These are phyloP conservation scores for Falco concolor DNA, from an alignment of 2,797 vertebrate species.

Conservation along the genomic window DNA sequence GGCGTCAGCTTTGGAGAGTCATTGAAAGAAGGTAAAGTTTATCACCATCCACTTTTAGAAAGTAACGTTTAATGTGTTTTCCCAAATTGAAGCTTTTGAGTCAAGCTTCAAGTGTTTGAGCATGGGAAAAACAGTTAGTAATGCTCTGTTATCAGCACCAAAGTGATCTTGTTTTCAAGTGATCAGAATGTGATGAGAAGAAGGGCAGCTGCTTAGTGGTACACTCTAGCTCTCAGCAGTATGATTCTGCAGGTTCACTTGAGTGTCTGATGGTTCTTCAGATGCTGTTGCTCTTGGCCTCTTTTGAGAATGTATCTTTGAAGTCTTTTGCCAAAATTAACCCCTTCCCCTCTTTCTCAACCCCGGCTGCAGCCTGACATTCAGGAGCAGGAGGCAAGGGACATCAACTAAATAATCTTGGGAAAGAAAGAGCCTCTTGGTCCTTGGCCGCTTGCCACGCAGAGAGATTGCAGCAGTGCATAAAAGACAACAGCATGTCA, in stretches of 20 bases:
- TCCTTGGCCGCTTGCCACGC: neutral
- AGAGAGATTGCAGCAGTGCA: neutral
- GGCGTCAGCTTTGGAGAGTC: constrained; percentile 98
- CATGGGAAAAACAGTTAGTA: neutral
- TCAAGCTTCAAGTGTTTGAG: neutral
- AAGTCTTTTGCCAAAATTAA: neutral
- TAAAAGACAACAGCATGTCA: neutral
- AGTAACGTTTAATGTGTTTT: neutral
- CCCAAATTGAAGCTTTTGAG: neutral
- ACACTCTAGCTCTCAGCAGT: neutral
- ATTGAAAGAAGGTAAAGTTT: constrained; percentile 89
- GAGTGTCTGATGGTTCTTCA: neutral
- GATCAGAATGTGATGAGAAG: neutral
- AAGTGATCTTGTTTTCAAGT: neutral
- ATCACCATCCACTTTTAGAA: neutral
- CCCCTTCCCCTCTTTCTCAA: neutral
- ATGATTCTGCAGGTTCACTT: neutral
- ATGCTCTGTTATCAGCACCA: neutral
- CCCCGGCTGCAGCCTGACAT: neutral
- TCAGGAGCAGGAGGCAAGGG: neutral
- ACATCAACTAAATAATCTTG: neutral
- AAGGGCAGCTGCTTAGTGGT: neutral
- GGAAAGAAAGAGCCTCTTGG: neutral
- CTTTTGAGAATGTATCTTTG: neutral
- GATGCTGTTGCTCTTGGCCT: neutral